Evolutionary conservation across 1,140 invertebrate genomes (phyloP), one percentile per base, ranked within the genome.

Genomic region (Chymomyza costata): DNA sequence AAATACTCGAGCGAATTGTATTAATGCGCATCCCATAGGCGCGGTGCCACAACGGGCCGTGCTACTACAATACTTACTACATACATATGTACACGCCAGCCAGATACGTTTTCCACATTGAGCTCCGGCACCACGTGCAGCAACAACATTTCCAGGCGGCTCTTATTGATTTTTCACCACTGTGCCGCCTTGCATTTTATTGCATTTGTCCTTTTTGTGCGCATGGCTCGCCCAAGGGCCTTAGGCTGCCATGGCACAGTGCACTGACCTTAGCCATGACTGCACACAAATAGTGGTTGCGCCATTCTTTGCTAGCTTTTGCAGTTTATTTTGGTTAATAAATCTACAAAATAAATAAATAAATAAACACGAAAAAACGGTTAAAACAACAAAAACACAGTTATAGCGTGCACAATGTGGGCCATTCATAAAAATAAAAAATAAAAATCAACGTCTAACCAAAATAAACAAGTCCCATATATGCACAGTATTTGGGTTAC

Each of bases 181-280:
- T 25, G 21, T 25, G 21, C 8, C 3, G 8, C 3, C 8, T 3
- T 25, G 21, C 21, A 8, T 5, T 3, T 8, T 8, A 25, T 25
- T 25, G 32, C 73, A 70, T 41, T 28, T 38, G 38, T 53, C 45
- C 14, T 40, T 48, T 60, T 39, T 51, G 21, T 49, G 63, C 73
- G 67, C 73, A 68, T 80, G 74, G 32, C 35, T 17, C 32, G 19
- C 37, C 39, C 44, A 51, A 8, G 21, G 21, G 21, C n/a, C n/a
- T n/a, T n/a, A n/a, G n/a, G n/a, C n/a, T n/a, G n/a, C n/a, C n/a
- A n/a, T n/a, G n/a, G n/a, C n/a, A 34, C 15, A 50, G 73, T 80
- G 73, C 73, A 80, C 74, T 80, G 73, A 80, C 73, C 73, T 80
- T 73, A 80, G 67, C 55, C 74, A 68, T 80, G 60, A 73, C 58